phyloP scores from a whole-genome alignment of 2,888 invertebrate genomes.

The Ephialtes manifestator region DNA sequence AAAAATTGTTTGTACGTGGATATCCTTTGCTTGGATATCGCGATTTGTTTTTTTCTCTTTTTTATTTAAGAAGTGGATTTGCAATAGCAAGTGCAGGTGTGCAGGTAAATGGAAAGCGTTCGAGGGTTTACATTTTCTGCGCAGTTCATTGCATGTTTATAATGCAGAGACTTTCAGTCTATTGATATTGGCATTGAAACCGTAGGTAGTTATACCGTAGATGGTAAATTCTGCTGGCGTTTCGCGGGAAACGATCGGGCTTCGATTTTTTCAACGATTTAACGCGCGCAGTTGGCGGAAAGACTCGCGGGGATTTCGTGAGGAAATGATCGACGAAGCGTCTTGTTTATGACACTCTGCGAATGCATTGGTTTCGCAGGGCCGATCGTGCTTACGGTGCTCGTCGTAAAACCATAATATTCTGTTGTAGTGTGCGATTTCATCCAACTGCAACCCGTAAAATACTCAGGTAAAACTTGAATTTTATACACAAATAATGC shows the following conservation, averaged over 20 bases:
- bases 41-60: too few relatives aligned
- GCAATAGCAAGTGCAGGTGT: too few relatives aligned
- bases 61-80: too few relatives aligned
- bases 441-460: neutral
- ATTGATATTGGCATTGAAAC: neutral
- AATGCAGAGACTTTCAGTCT: neutral
- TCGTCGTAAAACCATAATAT: constrained; percentile 2
- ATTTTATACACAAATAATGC: neutral
- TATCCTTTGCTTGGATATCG: too few relatives aligned
- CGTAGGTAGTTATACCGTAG: neutral
- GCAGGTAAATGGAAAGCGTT: neutral
- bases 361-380: neutral
- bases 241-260: neutral
- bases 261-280: constrained; percentile 8
- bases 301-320: neutral
- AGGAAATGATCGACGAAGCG: constrained; percentile 17
- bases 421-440: neutral
- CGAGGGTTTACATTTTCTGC: neutral
- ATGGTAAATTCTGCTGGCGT: neutral
- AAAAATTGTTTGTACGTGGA: too few relatives aligned
- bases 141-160: neutral
- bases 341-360: constrained; percentile 1
- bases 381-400: neutral
- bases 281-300: neutral
- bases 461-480: neutral